A percentile compares a stretch with the other conserved stretches of the same genome.
These are phyloP conservation scores for Dermochelys coriacea DNA, from an alignment of 2,797 vertebrate species.

Conservation along the genomic window DNA sequence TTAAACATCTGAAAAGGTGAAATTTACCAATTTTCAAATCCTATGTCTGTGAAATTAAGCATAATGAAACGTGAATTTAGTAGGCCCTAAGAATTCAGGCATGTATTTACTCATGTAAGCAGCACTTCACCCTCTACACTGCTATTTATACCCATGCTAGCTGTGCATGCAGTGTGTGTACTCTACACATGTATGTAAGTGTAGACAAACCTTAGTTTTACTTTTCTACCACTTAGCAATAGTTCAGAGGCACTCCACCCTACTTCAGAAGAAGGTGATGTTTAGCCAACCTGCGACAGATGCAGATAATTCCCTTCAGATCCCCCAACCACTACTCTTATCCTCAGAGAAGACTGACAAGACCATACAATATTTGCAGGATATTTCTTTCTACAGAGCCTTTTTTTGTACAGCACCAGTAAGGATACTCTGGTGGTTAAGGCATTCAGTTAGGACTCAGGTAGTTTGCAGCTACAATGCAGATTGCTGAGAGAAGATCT, in stretches of 20 bases:
- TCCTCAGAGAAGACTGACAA: background rate
- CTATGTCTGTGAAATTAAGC: too few relatives aligned
- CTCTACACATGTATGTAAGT: background rate
- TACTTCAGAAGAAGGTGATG: background rate
- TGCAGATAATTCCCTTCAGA: background rate
- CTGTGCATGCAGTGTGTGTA: background rate
- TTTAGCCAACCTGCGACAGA: background rate
- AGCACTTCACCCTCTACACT: too few relatives aligned
- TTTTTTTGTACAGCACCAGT: background rate
- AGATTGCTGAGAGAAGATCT: background rate
- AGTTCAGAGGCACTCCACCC: background rate
- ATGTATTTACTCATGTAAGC: too few relatives aligned
- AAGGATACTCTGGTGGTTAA: background rate
- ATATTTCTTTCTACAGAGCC: background rate
- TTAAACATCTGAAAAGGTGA: too few relatives aligned
- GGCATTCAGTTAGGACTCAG: background rate
- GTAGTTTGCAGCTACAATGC: background rate
- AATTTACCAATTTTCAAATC: too few relatives aligned
- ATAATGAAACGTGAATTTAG: too few relatives aligned
- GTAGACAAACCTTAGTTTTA: background rate
- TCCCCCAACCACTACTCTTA: background rate
- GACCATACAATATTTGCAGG: background rate
- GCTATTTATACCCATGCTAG: background rate
- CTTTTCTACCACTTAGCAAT: background rate
- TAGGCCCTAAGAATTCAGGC: too few relatives aligned